Percentiles rank a stretch among this genome's conserved stretches.
These are phyloP conservation scores for Euleptes europaea DNA, from an alignment of 2,113 vertebrate genomes.

Conservation along the genomic window DNA sequence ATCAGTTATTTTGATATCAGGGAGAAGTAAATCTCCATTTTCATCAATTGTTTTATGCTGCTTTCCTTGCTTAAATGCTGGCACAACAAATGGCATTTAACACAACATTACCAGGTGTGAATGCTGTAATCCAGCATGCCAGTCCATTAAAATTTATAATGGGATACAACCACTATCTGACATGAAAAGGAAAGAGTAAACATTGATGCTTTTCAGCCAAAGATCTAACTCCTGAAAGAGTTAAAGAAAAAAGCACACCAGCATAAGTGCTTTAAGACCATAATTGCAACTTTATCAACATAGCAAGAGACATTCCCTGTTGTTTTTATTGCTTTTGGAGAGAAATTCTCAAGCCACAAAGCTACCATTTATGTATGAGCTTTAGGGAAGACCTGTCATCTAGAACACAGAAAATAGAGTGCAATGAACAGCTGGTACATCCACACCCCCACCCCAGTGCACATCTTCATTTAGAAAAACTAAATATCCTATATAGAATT, in stretches of 20 bases:
- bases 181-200: slow-evolving; percentile 44
- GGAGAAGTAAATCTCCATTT: not conserved
- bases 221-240: slow-evolving; percentile 44
- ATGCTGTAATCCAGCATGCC: not conserved
- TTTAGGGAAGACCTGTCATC: slow-evolving; percentile 13
- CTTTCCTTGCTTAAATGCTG: not conserved
- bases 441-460: not conserved
- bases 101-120: not conserved
- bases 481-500: not conserved
- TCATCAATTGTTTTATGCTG: not conserved
- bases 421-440: not conserved
- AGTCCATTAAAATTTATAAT: not conserved
- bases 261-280: slow-evolving; percentile 16
- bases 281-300: slow-evolving; percentile 50
- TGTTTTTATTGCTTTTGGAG: slow-evolving; percentile 72
- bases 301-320: slow-evolving; percentile 41
- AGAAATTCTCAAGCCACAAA: slow-evolving; percentile 40
- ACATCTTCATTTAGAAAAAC: slow-evolving; percentile 9
- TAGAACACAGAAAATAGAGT: not conserved
- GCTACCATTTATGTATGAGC: not conserved
- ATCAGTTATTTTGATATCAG: not conserved
- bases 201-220: slow-evolving; percentile 39
- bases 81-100: not conserved
- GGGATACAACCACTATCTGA: slow-evolving; percentile 1
- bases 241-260: not conserved